A percentile compares a stretch with the other conserved stretches of the same genome.
Conservation (phyloP, 2,797 vertebrate species). For the Echeneis naucrates region DNA sequence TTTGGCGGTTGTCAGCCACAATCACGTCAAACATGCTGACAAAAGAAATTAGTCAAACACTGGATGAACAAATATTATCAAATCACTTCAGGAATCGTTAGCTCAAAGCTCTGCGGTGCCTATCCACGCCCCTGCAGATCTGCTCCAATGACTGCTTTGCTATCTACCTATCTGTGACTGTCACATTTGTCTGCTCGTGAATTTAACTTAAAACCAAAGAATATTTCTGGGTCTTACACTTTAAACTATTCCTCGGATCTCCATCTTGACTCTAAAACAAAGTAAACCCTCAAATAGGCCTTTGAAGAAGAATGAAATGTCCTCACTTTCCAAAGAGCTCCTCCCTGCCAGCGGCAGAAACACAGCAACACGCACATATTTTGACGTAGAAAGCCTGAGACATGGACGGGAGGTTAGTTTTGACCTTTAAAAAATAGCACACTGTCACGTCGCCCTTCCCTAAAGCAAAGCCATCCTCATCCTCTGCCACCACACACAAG, state of each 20-base stretch:
- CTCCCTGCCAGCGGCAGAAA: not conserved
- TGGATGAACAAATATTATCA: no score
- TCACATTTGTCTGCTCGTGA: no score
- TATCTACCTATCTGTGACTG: no score
- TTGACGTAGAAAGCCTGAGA: constrained; percentile 14
- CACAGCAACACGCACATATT: not conserved
- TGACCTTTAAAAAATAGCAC: constrained; percentile 36
- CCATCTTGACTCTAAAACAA: not conserved
- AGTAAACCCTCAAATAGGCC: not conserved
- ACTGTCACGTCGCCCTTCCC: constrained; percentile 20
- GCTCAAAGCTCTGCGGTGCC: no score
- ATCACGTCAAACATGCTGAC: no score
- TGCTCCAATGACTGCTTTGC: no score
- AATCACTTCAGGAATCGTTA: no score
- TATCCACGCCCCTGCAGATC: no score
- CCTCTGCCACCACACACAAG: not conserved
- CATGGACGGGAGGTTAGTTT: constrained; percentile 10
- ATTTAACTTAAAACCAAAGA: no score
- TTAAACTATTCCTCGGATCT: not conserved
- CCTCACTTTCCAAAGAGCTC: not conserved
- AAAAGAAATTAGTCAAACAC: no score
- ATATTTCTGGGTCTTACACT: not conserved
- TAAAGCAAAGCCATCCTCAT: constrained; percentile 2
- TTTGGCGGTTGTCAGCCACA: no score
- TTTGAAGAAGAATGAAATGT: not conserved